phyloP scores from a whole-genome alignment of 2,113 vertebrate genomes.

The Entomyzon cyanotis region DNA sequence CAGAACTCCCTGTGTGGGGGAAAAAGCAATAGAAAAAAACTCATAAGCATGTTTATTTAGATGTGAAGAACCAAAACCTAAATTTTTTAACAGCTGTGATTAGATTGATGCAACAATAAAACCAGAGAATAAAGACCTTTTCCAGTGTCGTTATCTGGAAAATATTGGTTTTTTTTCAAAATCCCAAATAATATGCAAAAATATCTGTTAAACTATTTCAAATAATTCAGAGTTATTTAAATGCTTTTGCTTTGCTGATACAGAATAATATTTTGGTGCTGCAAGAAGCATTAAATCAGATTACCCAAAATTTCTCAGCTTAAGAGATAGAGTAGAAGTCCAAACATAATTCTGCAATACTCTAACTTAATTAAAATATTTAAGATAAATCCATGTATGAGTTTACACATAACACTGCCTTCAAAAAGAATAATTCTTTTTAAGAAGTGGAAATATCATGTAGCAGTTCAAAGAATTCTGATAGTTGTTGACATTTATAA shows the following conservation, averaged over 20 bases:
- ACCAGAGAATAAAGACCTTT: background rate
- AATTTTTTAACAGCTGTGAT: background rate
- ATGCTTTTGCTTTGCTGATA: background rate
- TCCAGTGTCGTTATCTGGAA: background rate
- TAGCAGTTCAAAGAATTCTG: background rate
- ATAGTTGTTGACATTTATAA: background rate
- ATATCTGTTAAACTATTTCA: background rate
- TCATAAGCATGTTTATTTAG: background rate
- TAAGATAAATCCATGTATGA: background rate
- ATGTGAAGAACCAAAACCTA: background rate
- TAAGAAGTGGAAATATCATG: background rate
- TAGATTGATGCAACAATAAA: background rate
- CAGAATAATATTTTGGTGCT: background rate
- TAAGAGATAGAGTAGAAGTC: background rate
- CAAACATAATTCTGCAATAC: background rate
- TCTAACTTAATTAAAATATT: background rate
- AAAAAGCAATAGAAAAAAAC: constrained; percentile 27
- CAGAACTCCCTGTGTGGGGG: constrained; percentile 82
- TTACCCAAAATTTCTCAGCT: background rate
- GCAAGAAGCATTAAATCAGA: background rate
- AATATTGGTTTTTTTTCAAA: background rate
- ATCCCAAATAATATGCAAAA: background rate
- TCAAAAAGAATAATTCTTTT: background rate
- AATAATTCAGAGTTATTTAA: background rate
- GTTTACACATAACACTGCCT: background rate